Conservation (phyloP, 1,140 invertebrate genomes). For the Brachionus angularis region DNA sequence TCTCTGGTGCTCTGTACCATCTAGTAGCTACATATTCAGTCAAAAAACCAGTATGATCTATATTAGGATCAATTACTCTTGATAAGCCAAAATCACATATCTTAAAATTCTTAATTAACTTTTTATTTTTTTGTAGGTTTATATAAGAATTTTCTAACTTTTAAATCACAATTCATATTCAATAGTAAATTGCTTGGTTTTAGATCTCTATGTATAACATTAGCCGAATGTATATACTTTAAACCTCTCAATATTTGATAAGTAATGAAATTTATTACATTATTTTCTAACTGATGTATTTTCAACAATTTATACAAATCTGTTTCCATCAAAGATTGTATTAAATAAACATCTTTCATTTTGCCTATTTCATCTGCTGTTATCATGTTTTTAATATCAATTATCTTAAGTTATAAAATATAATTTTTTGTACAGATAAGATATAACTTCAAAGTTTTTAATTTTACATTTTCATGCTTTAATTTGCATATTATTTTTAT, state of each 20-base stretch:
- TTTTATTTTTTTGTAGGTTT: background rate
- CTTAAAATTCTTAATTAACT: conserved; percentile 48
- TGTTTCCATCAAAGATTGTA: conserved; percentile 95
- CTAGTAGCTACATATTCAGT: conserved; percentile 98
- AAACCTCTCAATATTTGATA: conserved; percentile 96
- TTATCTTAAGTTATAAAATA: conserved; percentile 91
- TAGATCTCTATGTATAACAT: conserved; percentile 95
- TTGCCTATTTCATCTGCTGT: conserved; percentile 84
- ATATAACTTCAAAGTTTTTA: conserved; percentile 86
- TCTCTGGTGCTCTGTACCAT: conserved; percentile 86
- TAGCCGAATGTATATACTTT: conserved; percentile 96
- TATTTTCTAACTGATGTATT: conserved; percentile 90
- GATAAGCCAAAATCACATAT: conserved; percentile 98
- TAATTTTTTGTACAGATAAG: conserved; percentile 67
- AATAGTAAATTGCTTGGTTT: conserved; percentile 99
- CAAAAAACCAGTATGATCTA: conserved; percentile 75
- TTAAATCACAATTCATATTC: conserved; percentile 98
- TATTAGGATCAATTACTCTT: too few species aligned
- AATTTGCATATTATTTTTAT: conserved; percentile 59
- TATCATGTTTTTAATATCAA: conserved; percentile 69
- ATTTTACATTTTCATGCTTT: conserved; percentile 64
- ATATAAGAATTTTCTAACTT: conserved; percentile 57
- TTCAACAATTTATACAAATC: conserved; percentile 97
- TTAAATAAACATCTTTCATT: conserved; percentile 88
- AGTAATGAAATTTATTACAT: conserved; percentile 96